Percentiles rank a stretch among this genome's conserved stretches.
Conservation (phyloP, 2,888 invertebrate genomes). For the Eucera pruinosa region DNA sequence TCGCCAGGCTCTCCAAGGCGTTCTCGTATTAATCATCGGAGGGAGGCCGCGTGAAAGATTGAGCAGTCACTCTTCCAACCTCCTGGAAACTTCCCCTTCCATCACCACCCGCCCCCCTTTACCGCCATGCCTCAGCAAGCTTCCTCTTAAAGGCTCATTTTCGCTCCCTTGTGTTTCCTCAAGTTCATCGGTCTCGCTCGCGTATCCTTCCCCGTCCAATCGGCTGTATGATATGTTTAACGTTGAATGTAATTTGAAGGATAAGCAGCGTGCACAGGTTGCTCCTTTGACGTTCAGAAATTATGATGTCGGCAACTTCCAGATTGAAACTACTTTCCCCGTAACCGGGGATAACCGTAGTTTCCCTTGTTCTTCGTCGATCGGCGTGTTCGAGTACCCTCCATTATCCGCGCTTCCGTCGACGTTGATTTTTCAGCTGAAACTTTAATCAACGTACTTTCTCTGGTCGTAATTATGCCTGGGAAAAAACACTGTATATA, state of each 20-base stretch:
- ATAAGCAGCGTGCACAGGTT: constrained; percentile 43
- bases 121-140: not conserved
- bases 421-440: constrained; percentile 56
- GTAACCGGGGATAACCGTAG: constrained; percentile 8
- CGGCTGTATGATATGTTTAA: constrained; percentile 69
- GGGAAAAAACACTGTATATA: constrained; percentile 29
- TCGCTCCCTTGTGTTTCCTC: constrained; percentile 42
- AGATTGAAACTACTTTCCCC: constrained; percentile 61
- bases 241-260: constrained; percentile 71
- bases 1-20: constrained; percentile 71
- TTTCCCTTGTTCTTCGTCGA: constrained; percentile 30
- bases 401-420: constrained; percentile 51
- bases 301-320: constrained; percentile 62
- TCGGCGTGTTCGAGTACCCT: constrained; percentile 44
- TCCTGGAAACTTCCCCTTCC: constrained; percentile 40
- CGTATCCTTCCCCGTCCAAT: constrained; percentile 57
- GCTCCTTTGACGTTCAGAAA: constrained; percentile 61
- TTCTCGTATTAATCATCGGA: constrained; percentile 76
- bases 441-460: constrained; percentile 59
- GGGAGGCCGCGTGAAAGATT: constrained; percentile 58
- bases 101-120: not conserved
- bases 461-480: constrained; percentile 42
- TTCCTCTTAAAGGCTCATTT: constrained; percentile 46
- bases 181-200: constrained; percentile 37
- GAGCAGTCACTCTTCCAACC: constrained; percentile 56